phyloP scores from a whole-genome alignment of 2,113 vertebrate species.

The Pavo muticus region DNA sequence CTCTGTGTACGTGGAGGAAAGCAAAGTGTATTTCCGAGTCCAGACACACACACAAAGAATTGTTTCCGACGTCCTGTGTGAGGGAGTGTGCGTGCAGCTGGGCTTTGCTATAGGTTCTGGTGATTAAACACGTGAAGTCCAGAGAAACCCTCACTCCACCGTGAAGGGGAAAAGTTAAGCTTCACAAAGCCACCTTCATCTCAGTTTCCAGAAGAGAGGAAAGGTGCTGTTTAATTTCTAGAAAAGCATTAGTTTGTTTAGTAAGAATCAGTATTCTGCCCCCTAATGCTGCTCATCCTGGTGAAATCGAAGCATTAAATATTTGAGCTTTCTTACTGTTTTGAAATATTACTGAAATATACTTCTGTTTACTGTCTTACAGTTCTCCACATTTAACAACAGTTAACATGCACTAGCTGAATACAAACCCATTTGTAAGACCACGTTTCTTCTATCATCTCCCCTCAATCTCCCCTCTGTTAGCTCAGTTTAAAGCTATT shows the following conservation, averaged over 20 bases:
- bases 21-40: fast-evolving
- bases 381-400: neutral
- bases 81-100: neutral
- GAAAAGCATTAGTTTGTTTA: neutral
- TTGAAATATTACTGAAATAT: neutral
- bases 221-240: neutral
- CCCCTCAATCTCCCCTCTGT: too few species aligned
- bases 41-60: neutral
- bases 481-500: too few species aligned
- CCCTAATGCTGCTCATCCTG: neutral
- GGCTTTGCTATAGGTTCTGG: neutral
- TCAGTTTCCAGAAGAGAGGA: neutral
- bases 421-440: neutral
- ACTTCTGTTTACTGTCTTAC: neutral
- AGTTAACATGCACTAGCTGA: neutral
- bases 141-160: neutral
- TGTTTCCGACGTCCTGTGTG: fast-evolving
- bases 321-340: neutral
- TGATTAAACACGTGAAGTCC: neutral
- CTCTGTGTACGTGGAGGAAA: fast-evolving
- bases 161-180: neutral
- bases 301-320: neutral
- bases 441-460: too few species aligned
- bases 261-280: neutral
- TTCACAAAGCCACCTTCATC: neutral